Conservation (phyloP, 2,888 invertebrate species). For the Alcis repandata region DNA sequence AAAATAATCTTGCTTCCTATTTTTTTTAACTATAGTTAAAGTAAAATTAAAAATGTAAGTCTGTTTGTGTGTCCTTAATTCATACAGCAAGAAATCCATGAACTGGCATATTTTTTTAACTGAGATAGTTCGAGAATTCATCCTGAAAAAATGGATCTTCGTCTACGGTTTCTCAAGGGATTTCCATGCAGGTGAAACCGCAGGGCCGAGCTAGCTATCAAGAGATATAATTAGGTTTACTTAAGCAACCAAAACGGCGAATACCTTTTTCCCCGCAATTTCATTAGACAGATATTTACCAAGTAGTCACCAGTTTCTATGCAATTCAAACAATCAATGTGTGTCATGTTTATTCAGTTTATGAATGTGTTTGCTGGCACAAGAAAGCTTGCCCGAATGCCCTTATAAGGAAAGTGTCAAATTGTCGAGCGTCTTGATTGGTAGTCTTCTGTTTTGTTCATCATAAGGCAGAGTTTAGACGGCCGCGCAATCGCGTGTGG, state of each 20-base stretch:
- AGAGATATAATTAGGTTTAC: no score
- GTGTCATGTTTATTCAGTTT: constrained; percentile 48
- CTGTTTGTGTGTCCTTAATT: no score
- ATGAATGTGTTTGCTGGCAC: constrained; percentile 48
- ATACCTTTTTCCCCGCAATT: not conserved
- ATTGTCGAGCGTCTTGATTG: constrained; percentile 39
- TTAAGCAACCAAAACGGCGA: not conserved
- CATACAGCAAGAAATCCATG: no score
- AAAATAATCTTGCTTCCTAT: no score
- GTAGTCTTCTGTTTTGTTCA: constrained; percentile 1
- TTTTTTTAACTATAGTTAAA: no score
- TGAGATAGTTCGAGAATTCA: no score
- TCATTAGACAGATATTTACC: constrained; percentile 2
- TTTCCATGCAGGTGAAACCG: no score
- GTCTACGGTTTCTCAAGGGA: no score
- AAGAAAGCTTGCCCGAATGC: constrained; percentile 56
- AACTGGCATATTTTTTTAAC: no score
- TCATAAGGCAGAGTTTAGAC: constrained; percentile 1
- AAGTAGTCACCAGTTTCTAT: constrained; percentile 17
- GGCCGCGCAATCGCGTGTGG: constrained; percentile 5
- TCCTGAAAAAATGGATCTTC: no score
- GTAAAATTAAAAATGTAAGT: no score
- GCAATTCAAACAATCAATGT: constrained; percentile 38
- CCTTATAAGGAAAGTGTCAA: constrained; percentile 69
- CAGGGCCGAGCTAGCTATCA: no score